Base-by-base conservation (phyloP, 1,140 invertebrate species). In the Kradibia gibbosae region DNA sequence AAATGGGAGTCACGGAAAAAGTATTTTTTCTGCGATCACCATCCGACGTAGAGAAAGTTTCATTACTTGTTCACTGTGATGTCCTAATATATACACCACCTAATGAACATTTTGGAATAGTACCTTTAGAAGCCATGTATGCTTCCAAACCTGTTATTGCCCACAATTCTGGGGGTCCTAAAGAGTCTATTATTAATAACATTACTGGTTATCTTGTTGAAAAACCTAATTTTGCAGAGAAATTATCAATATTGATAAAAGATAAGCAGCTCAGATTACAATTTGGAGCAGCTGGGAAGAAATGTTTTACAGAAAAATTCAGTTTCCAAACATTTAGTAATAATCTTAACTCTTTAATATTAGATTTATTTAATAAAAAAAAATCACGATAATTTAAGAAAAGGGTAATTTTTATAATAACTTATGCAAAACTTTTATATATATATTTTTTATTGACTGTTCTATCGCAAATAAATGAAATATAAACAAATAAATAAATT, bases 101-200 rank as follows among this genome's bases (percentile, higher is more conserved):
- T 0, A 97, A 97, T 89, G 99, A 99, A 90, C 99, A 99, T 92
- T 99, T 99, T 94, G 99, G 99, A 8, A 99, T 99, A 88, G 99
- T 99, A 11, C 99, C 99, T 1, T 91, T 99, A 73, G 99, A 99
- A 93, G 98, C 98, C 0, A 99, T 99, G 99, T 98, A 97, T 88
- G 94, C 95, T 87, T 91, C 93, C 39, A 96, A 97, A 87, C 98
- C 98, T 28, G 98, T 99, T 0, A 95, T 99, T 84, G 99, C 99
- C 0, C 95, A 97, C 0, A 97, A 98, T 87, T 97, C 95, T 88
- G 99, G 99, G 42, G 99, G 99, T 1, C 99, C 99, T 0, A 94
- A 93, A 8, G 99, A 99, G 91, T 99, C 99, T 0, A 93, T 99
- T 70, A 92, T 95, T 0, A 91, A 99, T 92, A 94, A 93, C n/a